Base-by-base conservation (phyloP, 2,888 invertebrate genomes). In the Electrophaes corylata region DNA sequence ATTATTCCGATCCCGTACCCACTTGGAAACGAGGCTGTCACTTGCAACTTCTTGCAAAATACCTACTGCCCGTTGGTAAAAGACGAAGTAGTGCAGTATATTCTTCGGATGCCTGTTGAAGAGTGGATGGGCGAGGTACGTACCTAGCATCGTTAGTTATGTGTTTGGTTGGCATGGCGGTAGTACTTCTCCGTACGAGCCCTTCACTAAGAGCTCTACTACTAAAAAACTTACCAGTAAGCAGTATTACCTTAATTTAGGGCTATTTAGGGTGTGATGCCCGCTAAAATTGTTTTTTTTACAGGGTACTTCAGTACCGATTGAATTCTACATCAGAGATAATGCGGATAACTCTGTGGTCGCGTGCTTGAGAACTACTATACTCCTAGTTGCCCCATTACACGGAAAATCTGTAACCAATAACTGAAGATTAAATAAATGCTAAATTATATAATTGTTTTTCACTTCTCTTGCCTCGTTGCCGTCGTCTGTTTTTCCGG, bases 21-120 rank as follows among this genome's bases (percentile, higher is more conserved):
- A 14, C 43, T 43, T 8, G 43, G 43, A 2, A 3, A 23, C 3
- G 43, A 43, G 26, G 23, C 43, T 0, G 12, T 26, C 23, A 43
- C 43, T n/a, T 43, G 43, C n/a, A 43, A 43, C 43, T 43, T 43
- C 4, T 11, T 43, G 8, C 23, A 23, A 3, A 43, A 43, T n/a
- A 43, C 43, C 14, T 43, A 43, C 43, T 43, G 43, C 12, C 43
- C 43, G 3, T 10, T 43, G 43, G 10, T 43, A 14, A 12, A 10
- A 10, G 23, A 23, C 12, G 43, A 43, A 4, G 43, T 43, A 14
- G 43, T 43, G 43, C 43, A 26, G 43, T 43, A 43, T 14, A 43
- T 26, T 4, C 23, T 43, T 12, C 23, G 26, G 10, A 43, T 43
- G 43, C 23, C 14, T 3, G 26, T 43, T 20, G 35, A 35, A 23